Evolutionary conservation across 2,797 vertebrate species (phyloP).

Genomic region (Cossypha caffra): DNA sequence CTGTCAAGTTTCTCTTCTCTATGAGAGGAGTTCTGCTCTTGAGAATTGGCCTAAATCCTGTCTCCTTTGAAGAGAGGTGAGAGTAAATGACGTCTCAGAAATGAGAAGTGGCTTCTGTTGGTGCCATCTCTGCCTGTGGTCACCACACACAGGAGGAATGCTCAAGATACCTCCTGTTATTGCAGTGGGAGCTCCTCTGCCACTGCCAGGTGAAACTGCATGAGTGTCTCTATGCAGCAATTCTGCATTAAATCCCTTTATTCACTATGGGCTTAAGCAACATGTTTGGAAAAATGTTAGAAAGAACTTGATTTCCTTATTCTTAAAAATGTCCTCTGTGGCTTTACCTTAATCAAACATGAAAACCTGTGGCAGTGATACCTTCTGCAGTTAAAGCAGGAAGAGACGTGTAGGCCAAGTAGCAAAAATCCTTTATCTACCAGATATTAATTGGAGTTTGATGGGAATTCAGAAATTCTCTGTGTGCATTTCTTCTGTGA

Average conservation of each 20-base stretch:
- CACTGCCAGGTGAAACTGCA: not conserved
- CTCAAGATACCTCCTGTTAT: not conserved
- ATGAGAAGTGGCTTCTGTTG: not conserved
- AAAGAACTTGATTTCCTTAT: not conserved
- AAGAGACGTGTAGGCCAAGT: not conserved
- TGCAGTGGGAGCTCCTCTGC: not conserved
- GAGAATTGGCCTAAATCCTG: not conserved
- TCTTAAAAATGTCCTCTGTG: not conserved
- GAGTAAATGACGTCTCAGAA: not conserved
- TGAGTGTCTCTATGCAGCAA: not conserved
- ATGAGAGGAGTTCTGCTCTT: not conserved
- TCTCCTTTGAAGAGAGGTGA: not conserved
- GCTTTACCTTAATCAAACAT: not conserved
- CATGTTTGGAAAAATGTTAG: not conserved
- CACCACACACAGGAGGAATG: not conserved
- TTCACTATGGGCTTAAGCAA: not conserved
- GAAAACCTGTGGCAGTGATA: not conserved
- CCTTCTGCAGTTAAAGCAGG: not conserved
- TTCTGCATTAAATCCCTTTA: not conserved
- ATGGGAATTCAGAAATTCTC: not conserved
- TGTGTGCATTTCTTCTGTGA: accelerated
- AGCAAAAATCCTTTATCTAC: not conserved
- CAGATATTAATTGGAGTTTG: not conserved
- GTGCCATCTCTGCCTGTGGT: not conserved
- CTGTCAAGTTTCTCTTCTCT: not conserved